Evolutionary conservation across 64 coral and sea anemone genomes (phyloP).

Genomic region (Stichodactyla mertensii): DNA sequence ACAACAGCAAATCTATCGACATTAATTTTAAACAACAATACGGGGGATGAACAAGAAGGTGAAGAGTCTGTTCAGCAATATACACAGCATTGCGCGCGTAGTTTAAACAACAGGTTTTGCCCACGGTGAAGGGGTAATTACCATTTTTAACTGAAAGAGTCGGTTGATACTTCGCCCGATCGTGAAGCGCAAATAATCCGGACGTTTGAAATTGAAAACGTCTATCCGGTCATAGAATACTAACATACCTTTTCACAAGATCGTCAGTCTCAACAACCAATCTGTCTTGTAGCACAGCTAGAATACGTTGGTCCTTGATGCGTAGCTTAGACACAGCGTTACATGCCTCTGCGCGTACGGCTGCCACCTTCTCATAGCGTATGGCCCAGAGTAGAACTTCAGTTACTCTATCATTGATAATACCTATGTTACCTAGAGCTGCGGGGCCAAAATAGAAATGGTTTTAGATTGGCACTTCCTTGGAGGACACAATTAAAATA

Average conservation of each 20-base stretch:
- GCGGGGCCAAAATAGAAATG: background rate
- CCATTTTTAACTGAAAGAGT: too few relatives aligned
- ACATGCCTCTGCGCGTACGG: conserved; percentile 96
- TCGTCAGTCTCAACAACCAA: conserved; percentile 94
- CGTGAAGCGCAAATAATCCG: too few relatives aligned
- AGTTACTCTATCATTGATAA: conserved; percentile 64
- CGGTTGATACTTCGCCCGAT: too few relatives aligned
- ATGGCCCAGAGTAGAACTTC: conserved; percentile 87
- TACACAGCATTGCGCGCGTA: too few relatives aligned
- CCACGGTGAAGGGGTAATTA: too few relatives aligned
- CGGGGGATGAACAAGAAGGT: too few relatives aligned
- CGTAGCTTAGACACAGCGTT: conserved; percentile 79
- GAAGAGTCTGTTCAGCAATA: too few relatives aligned
- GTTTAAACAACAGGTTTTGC: too few relatives aligned
- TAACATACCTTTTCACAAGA: conserved; percentile 67
- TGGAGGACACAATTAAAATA: background rate
- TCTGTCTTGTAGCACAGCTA: conserved; percentile 86
- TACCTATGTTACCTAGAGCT: conserved; percentile 76
- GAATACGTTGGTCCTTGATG: conserved; percentile 64
- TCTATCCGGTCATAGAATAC: too few relatives aligned
- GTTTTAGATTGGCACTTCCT: background rate
- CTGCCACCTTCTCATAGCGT: conserved; percentile 89
- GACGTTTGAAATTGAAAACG: too few relatives aligned
- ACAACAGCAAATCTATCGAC: too few relatives aligned
- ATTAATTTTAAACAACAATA: too few relatives aligned